phyloP scores from a whole-genome alignment of 2,888 invertebrate species.

The Teleiodes luculella region DNA sequence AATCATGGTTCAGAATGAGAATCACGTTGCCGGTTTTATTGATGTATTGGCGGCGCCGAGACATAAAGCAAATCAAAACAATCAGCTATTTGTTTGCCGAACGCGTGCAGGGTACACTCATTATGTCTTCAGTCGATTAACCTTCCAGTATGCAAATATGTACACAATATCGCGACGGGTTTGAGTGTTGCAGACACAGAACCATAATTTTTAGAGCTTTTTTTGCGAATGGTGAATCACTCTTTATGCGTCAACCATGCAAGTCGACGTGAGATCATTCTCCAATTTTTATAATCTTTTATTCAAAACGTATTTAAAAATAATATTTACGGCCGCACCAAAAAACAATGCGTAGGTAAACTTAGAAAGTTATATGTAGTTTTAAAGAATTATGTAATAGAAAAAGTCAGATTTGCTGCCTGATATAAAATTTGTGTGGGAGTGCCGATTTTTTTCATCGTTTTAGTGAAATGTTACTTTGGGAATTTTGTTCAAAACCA shows the following conservation, averaged over 20 bases:
- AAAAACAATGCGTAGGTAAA: no score
- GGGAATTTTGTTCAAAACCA: no score
- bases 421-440: no score
- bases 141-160: background rate
- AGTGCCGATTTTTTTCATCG: no score
- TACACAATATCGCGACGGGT: background rate
- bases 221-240: constrained; percentile 2
- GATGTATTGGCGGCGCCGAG: background rate
- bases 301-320: background rate
- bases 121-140: background rate
- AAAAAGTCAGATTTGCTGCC: no score
- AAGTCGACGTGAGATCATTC: background rate
- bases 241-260: background rate
- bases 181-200: background rate
- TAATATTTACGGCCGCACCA: no score
- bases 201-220: constrained; percentile 1
- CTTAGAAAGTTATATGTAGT: no score
- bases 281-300: background rate
- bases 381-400: no score
- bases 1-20: background rate
- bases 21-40: background rate
- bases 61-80: background rate
- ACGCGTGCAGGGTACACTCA: background rate
- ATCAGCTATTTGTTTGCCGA: background rate
- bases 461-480: no score